Percentiles rank a stretch among this genome's conserved stretches.
These are phyloP conservation scores for Sturnus vulgaris DNA, from an alignment of 2,113 vertebrate genomes.

Conservation along the genomic window DNA sequence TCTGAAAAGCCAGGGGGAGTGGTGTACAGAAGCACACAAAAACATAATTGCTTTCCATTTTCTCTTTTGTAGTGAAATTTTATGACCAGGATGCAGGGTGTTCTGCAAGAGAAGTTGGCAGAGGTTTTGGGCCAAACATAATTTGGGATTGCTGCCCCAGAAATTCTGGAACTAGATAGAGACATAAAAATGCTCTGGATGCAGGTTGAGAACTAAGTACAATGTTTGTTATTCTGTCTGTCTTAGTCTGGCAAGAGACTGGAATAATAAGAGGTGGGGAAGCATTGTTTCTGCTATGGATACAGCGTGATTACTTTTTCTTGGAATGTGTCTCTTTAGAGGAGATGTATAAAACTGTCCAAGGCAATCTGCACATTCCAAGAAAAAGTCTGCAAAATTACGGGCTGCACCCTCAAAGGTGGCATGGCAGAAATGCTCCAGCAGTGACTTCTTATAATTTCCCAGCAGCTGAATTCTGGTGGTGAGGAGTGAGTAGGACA, in stretches of 20 bases:
- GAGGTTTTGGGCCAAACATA: constrained; percentile 16
- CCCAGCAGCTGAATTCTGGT: not conserved
- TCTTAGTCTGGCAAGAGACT: constrained; percentile 36
- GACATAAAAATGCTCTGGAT: constrained; percentile 3
- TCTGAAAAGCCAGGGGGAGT: not conserved
- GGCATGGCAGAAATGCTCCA: not conserved
- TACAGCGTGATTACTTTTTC: not conserved
- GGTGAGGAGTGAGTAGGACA: not conserved
- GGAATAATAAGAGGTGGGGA: constrained; percentile 26
- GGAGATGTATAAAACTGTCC: not conserved
- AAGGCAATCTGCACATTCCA: not conserved
- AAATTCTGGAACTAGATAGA: not conserved
- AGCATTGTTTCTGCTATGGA: constrained; percentile 36
- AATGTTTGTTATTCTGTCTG: constrained; percentile 45
- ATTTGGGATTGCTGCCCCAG: not conserved
- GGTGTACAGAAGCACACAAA: not conserved
- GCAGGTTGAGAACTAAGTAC: constrained; percentile 22
- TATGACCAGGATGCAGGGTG: not conserved
- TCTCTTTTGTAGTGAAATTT: not conserved
- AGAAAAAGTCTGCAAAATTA: constrained; percentile 36
- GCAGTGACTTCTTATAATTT: not conserved
- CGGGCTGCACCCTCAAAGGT: not conserved
- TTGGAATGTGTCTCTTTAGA: not conserved
- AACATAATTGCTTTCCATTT: not conserved
- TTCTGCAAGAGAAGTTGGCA: constrained; percentile 20